Evolutionary conservation across 2,888 invertebrate genomes (phyloP).

Genomic region (Ichneumon xanthorius): DNA sequence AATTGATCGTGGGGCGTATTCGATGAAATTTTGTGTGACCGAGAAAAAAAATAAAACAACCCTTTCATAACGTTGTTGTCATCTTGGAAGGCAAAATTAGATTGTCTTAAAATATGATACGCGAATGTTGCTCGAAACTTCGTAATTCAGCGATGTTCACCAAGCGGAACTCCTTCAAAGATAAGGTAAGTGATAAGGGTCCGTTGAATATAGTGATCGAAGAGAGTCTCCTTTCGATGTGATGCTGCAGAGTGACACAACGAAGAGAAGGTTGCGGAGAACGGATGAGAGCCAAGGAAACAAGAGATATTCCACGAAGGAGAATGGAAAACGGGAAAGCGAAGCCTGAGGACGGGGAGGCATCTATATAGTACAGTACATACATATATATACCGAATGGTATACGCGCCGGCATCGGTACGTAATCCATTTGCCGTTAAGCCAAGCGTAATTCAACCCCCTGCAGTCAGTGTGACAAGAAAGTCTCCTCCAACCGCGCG

Average conservation of each 20-base stretch:
- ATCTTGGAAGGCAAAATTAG: not conserved
- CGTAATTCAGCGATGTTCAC: not conserved
- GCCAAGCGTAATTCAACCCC: slow-evolving; percentile 82
- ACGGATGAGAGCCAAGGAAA: slow-evolving; percentile 54
- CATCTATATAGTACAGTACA: slow-evolving; percentile 5
- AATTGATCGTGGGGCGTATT: too few relatives aligned
- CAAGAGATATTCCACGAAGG: slow-evolving; percentile 37
- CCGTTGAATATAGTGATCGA: slow-evolving; percentile 69
- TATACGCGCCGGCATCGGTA: slow-evolving; percentile 73
- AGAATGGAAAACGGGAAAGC: slow-evolving; percentile 42
- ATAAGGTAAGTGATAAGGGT: slow-evolving; percentile 68
- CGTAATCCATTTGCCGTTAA: slow-evolving; percentile 84
- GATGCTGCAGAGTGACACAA: slow-evolving; percentile 62
- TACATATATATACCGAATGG: not conserved
- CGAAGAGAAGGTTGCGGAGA: slow-evolving; percentile 30
- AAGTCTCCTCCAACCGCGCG: slow-evolving; percentile 77
- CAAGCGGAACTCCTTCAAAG: slow-evolving; percentile 39
- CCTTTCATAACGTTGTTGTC: not conserved
- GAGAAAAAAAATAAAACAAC: not conserved
- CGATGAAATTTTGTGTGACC: not conserved
- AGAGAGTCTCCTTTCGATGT: slow-evolving; percentile 55
- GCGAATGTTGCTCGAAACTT: slow-evolving; percentile 1
- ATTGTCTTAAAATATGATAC: not conserved
- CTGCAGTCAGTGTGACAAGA: slow-evolving; percentile 83
- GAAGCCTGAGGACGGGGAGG: slow-evolving; percentile 54